These are phyloP conservation scores for Crossocerus cetratus DNA, from an alignment of 2,888 invertebrate genomes.

Conservation along the genomic window DNA sequence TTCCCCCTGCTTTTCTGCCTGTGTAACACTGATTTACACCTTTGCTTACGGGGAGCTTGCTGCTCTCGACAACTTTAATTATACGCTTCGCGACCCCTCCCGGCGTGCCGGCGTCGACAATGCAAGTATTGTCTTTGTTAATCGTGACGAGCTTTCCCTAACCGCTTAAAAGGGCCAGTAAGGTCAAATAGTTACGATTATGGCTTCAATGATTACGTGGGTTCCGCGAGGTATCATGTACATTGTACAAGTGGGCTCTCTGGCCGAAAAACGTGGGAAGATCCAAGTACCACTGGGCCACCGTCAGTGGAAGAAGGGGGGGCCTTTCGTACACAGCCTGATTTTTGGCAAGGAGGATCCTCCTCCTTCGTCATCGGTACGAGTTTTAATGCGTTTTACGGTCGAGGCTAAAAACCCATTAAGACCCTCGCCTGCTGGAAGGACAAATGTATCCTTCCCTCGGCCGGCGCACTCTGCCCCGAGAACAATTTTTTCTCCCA, in stretches of 20 bases:
- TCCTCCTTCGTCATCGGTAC: slow-evolving; percentile 72
- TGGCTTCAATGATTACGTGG: too few relatives aligned
- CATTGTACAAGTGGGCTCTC: slow-evolving; percentile 20
- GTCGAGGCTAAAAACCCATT: slow-evolving; percentile 72
- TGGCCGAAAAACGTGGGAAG: too few relatives aligned
- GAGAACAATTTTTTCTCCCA: slow-evolving; percentile 56
- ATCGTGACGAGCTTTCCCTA: too few relatives aligned
- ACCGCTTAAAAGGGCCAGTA: too few relatives aligned
- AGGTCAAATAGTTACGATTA: too few relatives aligned
- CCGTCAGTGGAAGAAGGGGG: slow-evolving; percentile 51
- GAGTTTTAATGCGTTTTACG: slow-evolving; percentile 75
- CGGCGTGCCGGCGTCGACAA: too few relatives aligned
- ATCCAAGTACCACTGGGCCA: slow-evolving; percentile 63
- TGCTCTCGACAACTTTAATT: too few relatives aligned
- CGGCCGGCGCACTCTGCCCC: slow-evolving; percentile 26
- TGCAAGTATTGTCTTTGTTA: too few relatives aligned
- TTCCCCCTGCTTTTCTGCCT: not conserved
- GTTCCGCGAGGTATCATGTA: not conserved
- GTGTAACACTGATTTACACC: too few relatives aligned
- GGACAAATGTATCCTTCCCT: slow-evolving; percentile 61
- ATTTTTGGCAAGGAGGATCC: slow-evolving; percentile 72
- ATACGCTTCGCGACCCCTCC: too few relatives aligned
- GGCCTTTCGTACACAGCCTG: slow-evolving; percentile 66
- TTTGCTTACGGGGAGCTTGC: too few relatives aligned
- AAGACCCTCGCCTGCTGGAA: slow-evolving; percentile 64